Evolutionary conservation across 2,113 vertebrate genomes (phyloP).

Genomic region (Albula glossodonta): DNA sequence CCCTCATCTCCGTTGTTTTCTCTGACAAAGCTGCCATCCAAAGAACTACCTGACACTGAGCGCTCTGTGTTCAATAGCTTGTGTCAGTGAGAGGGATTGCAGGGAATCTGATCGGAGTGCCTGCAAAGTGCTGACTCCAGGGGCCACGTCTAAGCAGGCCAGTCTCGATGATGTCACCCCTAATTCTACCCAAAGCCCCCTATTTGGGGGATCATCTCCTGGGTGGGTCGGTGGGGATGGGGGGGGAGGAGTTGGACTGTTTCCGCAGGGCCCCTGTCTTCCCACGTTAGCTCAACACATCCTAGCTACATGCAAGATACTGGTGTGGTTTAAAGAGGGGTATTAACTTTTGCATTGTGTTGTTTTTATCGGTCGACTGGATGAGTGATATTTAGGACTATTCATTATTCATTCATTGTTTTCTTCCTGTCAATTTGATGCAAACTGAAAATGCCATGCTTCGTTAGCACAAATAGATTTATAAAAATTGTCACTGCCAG

Average conservation of each 20-base stretch:
- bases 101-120: slow-evolving; percentile 40
- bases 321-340: slow-evolving; percentile 1
- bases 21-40: slow-evolving; percentile 56
- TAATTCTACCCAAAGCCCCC: slow-evolving; percentile 16
- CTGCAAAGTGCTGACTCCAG: slow-evolving; percentile 55
- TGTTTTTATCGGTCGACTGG: not conserved
- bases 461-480: not conserved
- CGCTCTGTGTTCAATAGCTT: not conserved
- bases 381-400: not conserved
- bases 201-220: not conserved
- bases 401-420: slow-evolving; percentile 4
- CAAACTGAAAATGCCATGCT: slow-evolving; percentile 2
- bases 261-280: not conserved
- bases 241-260: not conserved
- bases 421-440: not conserved
- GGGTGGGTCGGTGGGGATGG: not conserved
- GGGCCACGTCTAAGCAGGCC: not conserved
- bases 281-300: not conserved
- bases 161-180: slow-evolving; percentile 34
- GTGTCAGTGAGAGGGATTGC: slow-evolving; percentile 18
- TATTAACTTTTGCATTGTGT: not conserved
- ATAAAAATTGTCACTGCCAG: not conserved
- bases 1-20: slow-evolving; percentile 48
- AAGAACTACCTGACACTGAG: slow-evolving; percentile 37
- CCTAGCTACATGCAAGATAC: not conserved